Evolutionary conservation across 2,113 vertebrate genomes (phyloP), one percentile per base, ranked within the genome.

Genomic region (Aptenodytes forsteri): DNA sequence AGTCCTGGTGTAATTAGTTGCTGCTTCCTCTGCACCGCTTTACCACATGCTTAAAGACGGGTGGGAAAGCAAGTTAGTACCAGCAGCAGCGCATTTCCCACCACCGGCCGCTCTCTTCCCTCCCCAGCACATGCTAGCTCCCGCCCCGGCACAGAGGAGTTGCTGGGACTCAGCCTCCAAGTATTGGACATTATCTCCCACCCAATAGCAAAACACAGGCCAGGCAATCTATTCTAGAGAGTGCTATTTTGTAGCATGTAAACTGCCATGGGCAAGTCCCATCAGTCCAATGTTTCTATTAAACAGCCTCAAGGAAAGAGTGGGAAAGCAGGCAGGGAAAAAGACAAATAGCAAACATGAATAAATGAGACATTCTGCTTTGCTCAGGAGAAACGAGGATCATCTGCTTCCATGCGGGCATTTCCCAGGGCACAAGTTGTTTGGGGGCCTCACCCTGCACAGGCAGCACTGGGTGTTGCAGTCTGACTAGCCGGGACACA

Each of bases 131-230:
- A 1, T 20, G 21, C 25, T 32, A 54, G 21, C 10, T 61, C 38
- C 36, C 14, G 20, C 5, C 20, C 34, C 70, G 10, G 18, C 71
- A 22, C 27, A 8, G 30, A 20, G 42, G 69, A 14, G 7, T 36
- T 36, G n/a, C 11, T 55, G 36, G 30, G 7, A 34, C 55, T 96
- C 77, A 56, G 64, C 65, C 29, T 87, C 54, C 27, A 22, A 7
- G 1, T 15, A 42, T 2, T 1, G 69, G 19, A 61, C 52, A 25
- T 58, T 36, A 70, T 44, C 67, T 85, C 52, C 77, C 52, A 40
- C 65, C 9, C 0, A 0, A 16, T 1, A 38, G 61, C 4, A 1
- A 56, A 93, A 55, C 70, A 65, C 27, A 76, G 42, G 30, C 17
- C 50, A 83, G 17, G 76, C 71, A 72, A 80, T 23, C 25, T 64